phyloP scores from a whole-genome alignment of 2,113 vertebrate genomes.

The Globicephala melas region DNA sequence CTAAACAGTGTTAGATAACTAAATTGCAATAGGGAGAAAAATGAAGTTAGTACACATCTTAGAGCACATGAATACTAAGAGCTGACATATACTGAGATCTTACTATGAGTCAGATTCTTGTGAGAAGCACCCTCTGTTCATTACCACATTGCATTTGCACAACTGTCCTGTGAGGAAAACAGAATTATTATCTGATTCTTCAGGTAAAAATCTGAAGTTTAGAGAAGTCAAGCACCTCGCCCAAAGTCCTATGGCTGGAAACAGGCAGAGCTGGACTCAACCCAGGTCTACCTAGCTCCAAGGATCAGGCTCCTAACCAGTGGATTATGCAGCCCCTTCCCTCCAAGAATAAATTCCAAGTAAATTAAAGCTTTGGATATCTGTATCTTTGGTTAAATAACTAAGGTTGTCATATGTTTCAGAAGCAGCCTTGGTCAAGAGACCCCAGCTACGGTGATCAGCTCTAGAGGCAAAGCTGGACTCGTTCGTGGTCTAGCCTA shows the following conservation, averaged over 20 bases:
- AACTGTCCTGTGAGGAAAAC: background rate
- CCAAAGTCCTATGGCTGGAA: background rate
- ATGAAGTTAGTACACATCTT: background rate
- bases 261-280: background rate
- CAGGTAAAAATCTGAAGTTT: background rate
- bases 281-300: background rate
- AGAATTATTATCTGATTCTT: background rate
- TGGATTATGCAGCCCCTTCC: background rate
- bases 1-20: background rate
- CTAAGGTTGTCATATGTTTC: background rate
- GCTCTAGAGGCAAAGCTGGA: background rate
- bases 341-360: background rate
- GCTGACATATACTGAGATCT: background rate
- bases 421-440: background rate
- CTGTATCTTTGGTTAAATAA: background rate
- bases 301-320: background rate
- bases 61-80: background rate
- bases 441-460: accelerated
- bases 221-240: background rate
- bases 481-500: background rate
- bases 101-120: background rate
- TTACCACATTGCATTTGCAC: background rate
- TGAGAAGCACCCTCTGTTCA: background rate
- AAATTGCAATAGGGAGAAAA: background rate
- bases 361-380: background rate